These are phyloP conservation scores for Heliconius melpomene DNA, from an alignment of 1,140 invertebrate genomes.

Conservation along the genomic window DNA sequence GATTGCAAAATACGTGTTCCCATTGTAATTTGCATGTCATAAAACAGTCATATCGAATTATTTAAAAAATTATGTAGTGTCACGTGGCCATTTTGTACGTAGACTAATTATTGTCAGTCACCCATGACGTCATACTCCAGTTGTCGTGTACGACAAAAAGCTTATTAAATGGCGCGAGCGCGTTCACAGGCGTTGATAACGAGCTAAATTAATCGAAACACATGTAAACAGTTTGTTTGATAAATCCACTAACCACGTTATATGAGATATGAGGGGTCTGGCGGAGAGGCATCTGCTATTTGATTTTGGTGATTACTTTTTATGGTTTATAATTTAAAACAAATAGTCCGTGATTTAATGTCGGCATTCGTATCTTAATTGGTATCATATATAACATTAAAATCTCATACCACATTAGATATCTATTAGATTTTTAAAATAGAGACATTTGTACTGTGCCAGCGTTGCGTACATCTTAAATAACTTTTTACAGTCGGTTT, in stretches of 20 bases:
- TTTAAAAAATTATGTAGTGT: neutral
- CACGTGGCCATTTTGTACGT: conserved; percentile 8
- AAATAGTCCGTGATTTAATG: conserved; percentile 60
- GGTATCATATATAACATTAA: conserved; percentile 46
- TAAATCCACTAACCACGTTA: conserved; percentile 55
- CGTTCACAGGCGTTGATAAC: conserved; percentile 64
- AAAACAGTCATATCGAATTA: neutral
- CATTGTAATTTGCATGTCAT: neutral
- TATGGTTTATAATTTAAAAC: conserved; percentile 65
- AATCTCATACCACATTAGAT: conserved; percentile 15
- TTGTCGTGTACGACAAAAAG: conserved; percentile 57
- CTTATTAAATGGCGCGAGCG: conserved; percentile 59
- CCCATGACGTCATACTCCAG: conserved; percentile 37
- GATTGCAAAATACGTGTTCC: neutral
- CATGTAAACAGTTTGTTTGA: conserved; percentile 76
- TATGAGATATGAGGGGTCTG: conserved; percentile 53
- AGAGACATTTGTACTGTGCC: conserved; percentile 32
- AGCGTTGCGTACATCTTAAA: neutral
- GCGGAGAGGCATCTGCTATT: conserved; percentile 44
- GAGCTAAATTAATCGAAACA: conserved; percentile 74
- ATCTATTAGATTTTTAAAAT: conserved; percentile 26
- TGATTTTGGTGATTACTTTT: conserved; percentile 67
- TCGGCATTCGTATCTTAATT: conserved; percentile 59
- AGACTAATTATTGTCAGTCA: conserved; percentile 31
- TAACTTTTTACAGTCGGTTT: conserved; percentile 32